Evolutionary conservation across 2,113 vertebrate species (phyloP), one percentile per base, ranked within the genome.

Genomic region (Grus americana): DNA sequence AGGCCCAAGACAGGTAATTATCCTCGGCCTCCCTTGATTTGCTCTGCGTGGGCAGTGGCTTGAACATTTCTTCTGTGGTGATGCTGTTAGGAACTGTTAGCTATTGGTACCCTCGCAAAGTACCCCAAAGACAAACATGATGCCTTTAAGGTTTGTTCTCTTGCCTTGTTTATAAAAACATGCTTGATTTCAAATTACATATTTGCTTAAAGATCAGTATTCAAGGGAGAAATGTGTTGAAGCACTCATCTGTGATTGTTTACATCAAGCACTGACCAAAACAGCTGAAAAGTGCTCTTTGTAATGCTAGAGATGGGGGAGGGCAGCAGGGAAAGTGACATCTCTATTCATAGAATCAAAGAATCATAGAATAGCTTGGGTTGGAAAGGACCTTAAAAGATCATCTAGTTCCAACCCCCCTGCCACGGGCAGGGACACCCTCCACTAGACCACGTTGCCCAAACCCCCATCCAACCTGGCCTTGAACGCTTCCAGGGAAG

Each of bases 61-160:
- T 0, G 15, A 8, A 4, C 8, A 0, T 9, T n/a, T 30, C 58
- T 34, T 7, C 73, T 3, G 12, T 5, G 42, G 6, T 0, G 8
- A 4, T 42, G 78, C 78, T 66, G 20, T 34, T 67, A 27, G 79
- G 70, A 76, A 4, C 57, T 15, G 44, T 29, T 12, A 47, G 67
- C 86, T 7, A 7, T 0, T 49, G 5, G 59, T 1, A 26, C 30
- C 55, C 19, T 57, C 6, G 2, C 55, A 4, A 46, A 10, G n/a
- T 12, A 3, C 66, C 34, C 70, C 63, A 9, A 21, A 55, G 34
- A 29, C 78, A 38, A 36, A 21, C 44, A 9, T 0, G 2, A 12
- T 40, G 29, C 79, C 67, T 72, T 30, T 6, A 3, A 59, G 46
- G 12, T 8, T 86, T 16, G 1, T 62, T 76, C 38, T 65, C 49